These are phyloP conservation scores for Acanthosepion lycidas DNA, from an alignment of 2,888 invertebrate genomes.

Conservation along the genomic window DNA sequence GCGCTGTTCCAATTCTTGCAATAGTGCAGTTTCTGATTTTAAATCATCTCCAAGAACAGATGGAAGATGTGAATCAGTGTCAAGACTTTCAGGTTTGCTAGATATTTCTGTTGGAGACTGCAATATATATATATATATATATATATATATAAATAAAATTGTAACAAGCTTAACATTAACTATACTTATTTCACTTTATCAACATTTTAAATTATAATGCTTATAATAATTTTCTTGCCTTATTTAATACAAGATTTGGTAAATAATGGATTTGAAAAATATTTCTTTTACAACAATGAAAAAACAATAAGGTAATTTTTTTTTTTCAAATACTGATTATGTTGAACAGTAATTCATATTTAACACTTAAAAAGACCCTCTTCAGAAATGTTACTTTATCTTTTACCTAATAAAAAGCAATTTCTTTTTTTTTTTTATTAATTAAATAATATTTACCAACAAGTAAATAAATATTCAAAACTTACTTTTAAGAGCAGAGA, in stretches of 20 bases:
- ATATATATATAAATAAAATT: neutral
- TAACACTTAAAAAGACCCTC: too few species aligned
- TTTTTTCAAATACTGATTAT: too few species aligned
- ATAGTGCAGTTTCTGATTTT: conserved; percentile 48
- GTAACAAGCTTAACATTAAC: neutral
- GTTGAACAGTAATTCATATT: too few species aligned
- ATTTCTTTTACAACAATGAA: too few species aligned
- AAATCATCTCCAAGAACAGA: conserved; percentile 47
- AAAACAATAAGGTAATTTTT: too few species aligned
- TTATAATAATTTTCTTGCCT: neutral
- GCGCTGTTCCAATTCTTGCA: conserved; percentile 48
- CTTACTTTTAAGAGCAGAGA: conserved; percentile 49
- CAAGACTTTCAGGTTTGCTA: conserved; percentile 41
- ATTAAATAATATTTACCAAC: too few species aligned
- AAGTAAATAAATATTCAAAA: neutral
- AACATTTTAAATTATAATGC: neutral
- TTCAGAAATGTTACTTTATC: too few species aligned
- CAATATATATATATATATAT: neutral
- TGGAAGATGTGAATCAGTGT: conserved; percentile 44
- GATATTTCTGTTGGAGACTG: neutral
- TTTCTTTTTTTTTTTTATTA: too few species aligned
- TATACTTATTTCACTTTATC: too few species aligned
- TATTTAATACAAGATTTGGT: neutral
- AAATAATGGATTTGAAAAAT: too few species aligned
- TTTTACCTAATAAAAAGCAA: too few species aligned